phyloP scores from a whole-genome alignment of 2,113 vertebrate genomes.

The Phalacrocorax pelagicus region DNA sequence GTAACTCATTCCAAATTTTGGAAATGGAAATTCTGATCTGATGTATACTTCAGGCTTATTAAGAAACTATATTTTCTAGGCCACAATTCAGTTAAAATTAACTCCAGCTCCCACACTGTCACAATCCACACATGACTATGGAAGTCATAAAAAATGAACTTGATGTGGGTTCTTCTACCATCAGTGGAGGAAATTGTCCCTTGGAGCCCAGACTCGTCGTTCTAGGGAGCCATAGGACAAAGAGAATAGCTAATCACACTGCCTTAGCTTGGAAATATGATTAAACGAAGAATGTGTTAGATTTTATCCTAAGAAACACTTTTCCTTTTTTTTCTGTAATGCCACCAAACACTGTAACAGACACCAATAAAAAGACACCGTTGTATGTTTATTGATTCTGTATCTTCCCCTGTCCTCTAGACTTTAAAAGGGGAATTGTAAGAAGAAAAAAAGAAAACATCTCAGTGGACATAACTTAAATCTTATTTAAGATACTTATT shows the following conservation, averaged over 20 bases:
- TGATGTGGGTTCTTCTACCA: neutral
- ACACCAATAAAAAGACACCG: neutral
- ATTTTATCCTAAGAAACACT: neutral
- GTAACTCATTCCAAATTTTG: conserved; percentile 60
- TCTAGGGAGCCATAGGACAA: neutral
- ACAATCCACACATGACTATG: conserved; percentile 4
- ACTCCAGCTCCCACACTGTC: neutral
- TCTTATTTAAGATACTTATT: conserved; percentile 2
- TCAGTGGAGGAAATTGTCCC: neutral
- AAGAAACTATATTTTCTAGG: conserved; percentile 40
- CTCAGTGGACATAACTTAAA: neutral
- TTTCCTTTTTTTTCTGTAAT: neutral
- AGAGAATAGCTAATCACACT: neutral
- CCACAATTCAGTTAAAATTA: conserved; percentile 47
- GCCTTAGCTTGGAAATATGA: neutral
- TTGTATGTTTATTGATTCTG: neutral
- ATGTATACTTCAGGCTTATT: conserved; percentile 51
- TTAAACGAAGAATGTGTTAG: neutral
- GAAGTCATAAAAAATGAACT: conserved; percentile 21
- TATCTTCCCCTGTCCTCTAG: neutral
- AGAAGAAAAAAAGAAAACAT: neutral
- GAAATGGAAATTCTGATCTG: conserved; percentile 57
- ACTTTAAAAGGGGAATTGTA: neutral
- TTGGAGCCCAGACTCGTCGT: neutral
- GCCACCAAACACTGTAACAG: neutral